Evolutionary conservation across 1,140 invertebrate genomes (phyloP).

Genomic region (Drosophila ogumai): DNA sequence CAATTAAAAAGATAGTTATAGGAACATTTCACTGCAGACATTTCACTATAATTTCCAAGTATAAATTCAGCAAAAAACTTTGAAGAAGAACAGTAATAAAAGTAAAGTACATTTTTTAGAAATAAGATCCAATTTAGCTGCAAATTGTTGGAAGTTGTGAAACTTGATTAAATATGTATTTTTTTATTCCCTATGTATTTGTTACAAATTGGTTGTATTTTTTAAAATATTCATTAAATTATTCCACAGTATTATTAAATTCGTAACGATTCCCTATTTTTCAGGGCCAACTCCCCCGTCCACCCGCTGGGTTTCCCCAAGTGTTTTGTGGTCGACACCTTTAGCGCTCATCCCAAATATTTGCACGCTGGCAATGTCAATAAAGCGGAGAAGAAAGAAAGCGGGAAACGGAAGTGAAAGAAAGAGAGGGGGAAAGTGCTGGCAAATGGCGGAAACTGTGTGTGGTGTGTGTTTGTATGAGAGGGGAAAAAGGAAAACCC

Average conservation of each 20-base stretch:
- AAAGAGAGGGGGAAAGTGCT: constrained; percentile 4
- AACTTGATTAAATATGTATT: too few species aligned
- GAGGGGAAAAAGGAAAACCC: not conserved
- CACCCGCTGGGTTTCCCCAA: constrained; percentile 1
- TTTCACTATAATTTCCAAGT: not conserved
- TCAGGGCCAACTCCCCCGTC: not conserved
- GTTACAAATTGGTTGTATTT: too few species aligned
- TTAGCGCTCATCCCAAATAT: constrained; percentile 65
- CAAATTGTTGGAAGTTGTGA: too few species aligned
- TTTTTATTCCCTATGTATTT: too few species aligned
- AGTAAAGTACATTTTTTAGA: too few species aligned
- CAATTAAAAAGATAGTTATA: not conserved
- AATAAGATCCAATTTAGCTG: too few species aligned
- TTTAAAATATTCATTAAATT: not conserved
- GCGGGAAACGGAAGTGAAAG: constrained; percentile 18
- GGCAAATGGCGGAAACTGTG: constrained; percentile 18
- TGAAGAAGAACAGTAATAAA: too few species aligned
- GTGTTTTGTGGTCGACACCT: constrained; percentile 57
- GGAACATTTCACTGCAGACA: too few species aligned
- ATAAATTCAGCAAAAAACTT: not conserved
- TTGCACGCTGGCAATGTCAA: constrained; percentile 66
- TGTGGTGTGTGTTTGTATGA: not conserved
- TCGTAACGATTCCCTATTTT: not conserved
- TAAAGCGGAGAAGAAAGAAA: constrained; percentile 50
- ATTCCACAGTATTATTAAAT: not conserved